Evolutionary conservation across 2,888 invertebrate genomes (phyloP).

Genomic region (Entomobrya multifasciata): DNA sequence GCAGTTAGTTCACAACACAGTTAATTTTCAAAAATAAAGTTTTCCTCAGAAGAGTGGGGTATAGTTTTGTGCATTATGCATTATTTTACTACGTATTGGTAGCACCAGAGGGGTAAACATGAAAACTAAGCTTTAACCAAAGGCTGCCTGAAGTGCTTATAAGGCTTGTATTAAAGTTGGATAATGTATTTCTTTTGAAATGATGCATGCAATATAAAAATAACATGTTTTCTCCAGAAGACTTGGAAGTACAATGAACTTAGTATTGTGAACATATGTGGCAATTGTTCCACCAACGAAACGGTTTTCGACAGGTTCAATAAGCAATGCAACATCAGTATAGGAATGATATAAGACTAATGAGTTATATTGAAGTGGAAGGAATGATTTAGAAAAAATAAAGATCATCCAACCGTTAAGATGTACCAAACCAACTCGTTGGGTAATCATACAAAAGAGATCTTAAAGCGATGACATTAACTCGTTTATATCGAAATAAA

Average conservation of each 20-base stretch:
- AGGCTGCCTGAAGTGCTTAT: not conserved
- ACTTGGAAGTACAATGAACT: conserved; percentile 5
- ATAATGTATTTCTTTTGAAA: not conserved
- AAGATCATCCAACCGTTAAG: too few species aligned
- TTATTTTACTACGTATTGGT: not conserved
- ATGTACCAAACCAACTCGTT: too few species aligned
- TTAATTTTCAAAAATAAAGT: conserved; percentile 27
- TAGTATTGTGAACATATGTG: conserved; percentile 35
- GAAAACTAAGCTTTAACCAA: not conserved
- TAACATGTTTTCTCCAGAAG: conserved; percentile 18
- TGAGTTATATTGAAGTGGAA: too few species aligned
- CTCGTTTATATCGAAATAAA: too few species aligned
- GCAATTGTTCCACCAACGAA: conserved; percentile 1
- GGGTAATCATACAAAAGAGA: too few species aligned
- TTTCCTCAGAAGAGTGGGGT: conserved; percentile 1
- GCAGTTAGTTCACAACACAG: conserved; percentile 15
- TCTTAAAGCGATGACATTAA: too few species aligned
- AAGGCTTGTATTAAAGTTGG: too few species aligned
- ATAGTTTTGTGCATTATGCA: not conserved
- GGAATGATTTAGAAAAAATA: too few species aligned
- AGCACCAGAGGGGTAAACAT: not conserved
- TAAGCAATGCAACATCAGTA: too few species aligned
- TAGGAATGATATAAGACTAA: too few species aligned
- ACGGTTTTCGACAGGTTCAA: too few species aligned
- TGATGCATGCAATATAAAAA: conserved; percentile 24